Conservation (phyloP, 1,140 invertebrate genomes). For the Eupeodes corollae region DNA sequence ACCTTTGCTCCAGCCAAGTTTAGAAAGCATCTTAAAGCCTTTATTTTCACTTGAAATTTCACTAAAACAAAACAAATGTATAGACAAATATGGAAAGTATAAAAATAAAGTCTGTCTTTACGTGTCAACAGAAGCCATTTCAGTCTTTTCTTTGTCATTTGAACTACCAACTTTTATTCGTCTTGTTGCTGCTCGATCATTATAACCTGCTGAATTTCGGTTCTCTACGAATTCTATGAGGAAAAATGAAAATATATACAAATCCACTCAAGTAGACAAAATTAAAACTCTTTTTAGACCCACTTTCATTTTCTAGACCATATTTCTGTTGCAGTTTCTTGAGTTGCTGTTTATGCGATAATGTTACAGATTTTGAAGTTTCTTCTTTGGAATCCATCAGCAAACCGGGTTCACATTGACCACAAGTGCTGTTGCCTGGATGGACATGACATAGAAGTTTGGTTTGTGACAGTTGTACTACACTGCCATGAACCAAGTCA, state of each 20-base stretch:
- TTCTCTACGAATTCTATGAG: constrained; percentile 26
- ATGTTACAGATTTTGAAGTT: constrained; percentile 1
- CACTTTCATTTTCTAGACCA: constrained; percentile 50
- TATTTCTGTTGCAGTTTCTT: constrained; percentile 73
- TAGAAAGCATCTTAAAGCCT: constrained; percentile 77
- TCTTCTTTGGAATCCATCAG: constrained; percentile 37
- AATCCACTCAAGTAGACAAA: neutral
- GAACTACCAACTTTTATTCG: constrained; percentile 67
- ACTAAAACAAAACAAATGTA: no score
- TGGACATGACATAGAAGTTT: constrained; percentile 79
- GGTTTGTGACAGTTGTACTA: constrained; percentile 55
- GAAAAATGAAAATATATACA: neutral
- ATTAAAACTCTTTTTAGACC: constrained; percentile 17
- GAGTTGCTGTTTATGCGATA: constrained; percentile 55
- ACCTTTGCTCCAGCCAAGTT: constrained; percentile 89
- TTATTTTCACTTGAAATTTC: constrained; percentile 67
- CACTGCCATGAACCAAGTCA: constrained; percentile 62
- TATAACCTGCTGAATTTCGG: constrained; percentile 40
- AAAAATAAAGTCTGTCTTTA: constrained; percentile 37
- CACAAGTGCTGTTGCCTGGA: constrained; percentile 70
- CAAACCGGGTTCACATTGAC: constrained; percentile 78
- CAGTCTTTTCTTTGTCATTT: constrained; percentile 70
- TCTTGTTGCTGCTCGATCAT: constrained; percentile 67
- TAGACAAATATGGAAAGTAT: neutral
- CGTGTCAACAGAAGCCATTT: constrained; percentile 65